Evolutionary conservation across 2,797 vertebrate species (phyloP).

Genomic region (Furcifer pardalis): DNA sequence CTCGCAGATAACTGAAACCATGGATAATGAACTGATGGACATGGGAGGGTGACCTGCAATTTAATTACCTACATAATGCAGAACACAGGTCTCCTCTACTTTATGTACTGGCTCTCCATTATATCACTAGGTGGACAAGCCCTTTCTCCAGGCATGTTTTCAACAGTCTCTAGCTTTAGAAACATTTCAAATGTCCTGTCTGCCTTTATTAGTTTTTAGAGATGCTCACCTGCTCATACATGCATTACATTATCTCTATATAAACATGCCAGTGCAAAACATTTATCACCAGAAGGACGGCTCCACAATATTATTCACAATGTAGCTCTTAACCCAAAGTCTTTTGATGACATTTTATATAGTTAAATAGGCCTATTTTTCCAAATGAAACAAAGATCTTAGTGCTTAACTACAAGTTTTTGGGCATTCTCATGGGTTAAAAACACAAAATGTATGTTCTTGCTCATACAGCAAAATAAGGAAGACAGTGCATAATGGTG

Average conservation of each 20-base stretch:
- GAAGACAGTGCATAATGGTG: conserved; percentile 26
- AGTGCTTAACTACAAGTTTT: conserved; percentile 4
- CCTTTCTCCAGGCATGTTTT: not conserved
- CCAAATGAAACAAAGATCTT: not conserved
- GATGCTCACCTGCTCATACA: not conserved
- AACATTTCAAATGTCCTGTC: not conserved
- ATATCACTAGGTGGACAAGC: not conserved
- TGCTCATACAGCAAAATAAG: conserved; percentile 32
- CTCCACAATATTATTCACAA: not conserved
- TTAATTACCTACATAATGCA: not conserved
- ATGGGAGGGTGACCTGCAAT: too few relatives aligned
- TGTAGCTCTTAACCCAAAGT: not conserved
- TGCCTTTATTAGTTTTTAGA: not conserved
- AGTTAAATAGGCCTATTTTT: not conserved
- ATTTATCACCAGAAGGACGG: not conserved
- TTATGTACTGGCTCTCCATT: not conserved
- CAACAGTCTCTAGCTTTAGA: not conserved
- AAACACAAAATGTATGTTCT: conserved; percentile 17
- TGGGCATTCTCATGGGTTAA: conserved; percentile 20
- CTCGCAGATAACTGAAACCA: too few relatives aligned
- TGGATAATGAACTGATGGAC: too few relatives aligned
- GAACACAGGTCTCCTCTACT: not conserved
- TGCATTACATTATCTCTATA: not conserved
- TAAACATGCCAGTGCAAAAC: not conserved
- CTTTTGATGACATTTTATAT: not conserved